Evolutionary conservation across 64 coral and sea anemone genomes (phyloP).

Genomic region (Montipora sp.): DNA sequence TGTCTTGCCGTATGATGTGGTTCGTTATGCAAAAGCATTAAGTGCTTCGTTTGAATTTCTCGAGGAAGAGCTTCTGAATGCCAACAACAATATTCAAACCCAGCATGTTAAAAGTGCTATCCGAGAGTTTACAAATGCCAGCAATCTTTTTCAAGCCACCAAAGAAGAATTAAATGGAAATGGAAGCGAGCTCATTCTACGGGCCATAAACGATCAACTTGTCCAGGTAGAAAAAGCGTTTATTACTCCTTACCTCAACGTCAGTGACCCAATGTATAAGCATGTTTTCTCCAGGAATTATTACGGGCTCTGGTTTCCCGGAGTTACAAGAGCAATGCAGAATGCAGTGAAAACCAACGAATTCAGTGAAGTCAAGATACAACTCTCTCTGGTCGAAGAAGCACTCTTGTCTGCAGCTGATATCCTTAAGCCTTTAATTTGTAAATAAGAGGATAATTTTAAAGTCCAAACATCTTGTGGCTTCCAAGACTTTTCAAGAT

Average conservation of each 20-base stretch:
- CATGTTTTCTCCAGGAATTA: conserved; percentile 17
- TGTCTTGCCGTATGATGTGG: conserved; percentile 39
- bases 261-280: conserved; percentile 24
- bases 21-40: neutral
- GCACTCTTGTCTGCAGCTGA: conserved; percentile 61
- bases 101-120: conserved; percentile 39
- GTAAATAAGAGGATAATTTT: neutral
- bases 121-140: conserved; percentile 48
- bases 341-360: neutral
- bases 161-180: conserved; percentile 52
- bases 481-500: too few species aligned
- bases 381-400: conserved; percentile 52
- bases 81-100: neutral
- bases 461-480: too few species aligned
- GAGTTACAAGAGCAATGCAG: neutral
- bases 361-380: conserved; percentile 18
- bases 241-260: neutral
- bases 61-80: neutral
- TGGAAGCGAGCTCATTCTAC: conserved; percentile 23
- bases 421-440: conserved; percentile 46
- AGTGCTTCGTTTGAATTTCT: neutral
- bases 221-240: conserved; percentile 61
- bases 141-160: conserved; percentile 18
- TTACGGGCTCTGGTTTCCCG: neutral
- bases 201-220: conserved; percentile 69